Base-by-base conservation (phyloP, 1,140 invertebrate species). In the Bicyclus anynana region DNA sequence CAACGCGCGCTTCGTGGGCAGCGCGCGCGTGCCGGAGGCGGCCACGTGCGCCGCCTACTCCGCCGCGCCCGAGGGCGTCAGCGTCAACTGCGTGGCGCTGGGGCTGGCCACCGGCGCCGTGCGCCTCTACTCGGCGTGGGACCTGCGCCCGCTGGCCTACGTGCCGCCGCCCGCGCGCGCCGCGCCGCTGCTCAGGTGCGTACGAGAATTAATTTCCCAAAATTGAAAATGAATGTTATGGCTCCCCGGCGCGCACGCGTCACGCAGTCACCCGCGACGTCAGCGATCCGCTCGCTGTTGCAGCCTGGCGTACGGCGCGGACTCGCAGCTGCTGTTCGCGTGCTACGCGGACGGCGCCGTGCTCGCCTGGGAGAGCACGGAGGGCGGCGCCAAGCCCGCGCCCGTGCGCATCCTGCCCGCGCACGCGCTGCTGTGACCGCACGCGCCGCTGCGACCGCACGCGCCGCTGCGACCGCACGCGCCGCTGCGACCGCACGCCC, bases 51-150 rank as follows among this genome's bases (percentile, higher is more conserved):
- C n/a, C n/a, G n/a, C n/a, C n/a, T 97, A 96, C 79, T 96, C 95
- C 2, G 92, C 91, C 56, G 94, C 95, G 26, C 92, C 95, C 1
- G 96, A 97, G 89, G 96, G 96, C 13, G 87, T 93, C 27, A 95
- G 94, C 47, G 93, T 97, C 6, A 97, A 97, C 89, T 92, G 95
- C 4, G 91, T 97, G 61, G 95, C 93, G 42, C 94, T 93, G n/a
- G 96, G 95, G 17, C 89, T 95, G 20, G 90, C 91, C 51, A 92
- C 92, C 64, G 95, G 96, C 53, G 89, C 78, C 66, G 84, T 86
- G 67, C 92, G 92, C 57, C 87, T 97, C 14, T 96, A 94, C 93
- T 95, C 94, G 66, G 94, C 94, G 49, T 97, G 95, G 95, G 94
- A 96, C 80, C 89, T 97, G 58, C 90, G 91, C 53, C 89, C 92